Percentiles rank a stretch among this genome's conserved stretches.
These are phyloP conservation scores for Drosophila gaucha DNA, from an alignment of 2,888 invertebrate species.

Conservation along the genomic window DNA sequence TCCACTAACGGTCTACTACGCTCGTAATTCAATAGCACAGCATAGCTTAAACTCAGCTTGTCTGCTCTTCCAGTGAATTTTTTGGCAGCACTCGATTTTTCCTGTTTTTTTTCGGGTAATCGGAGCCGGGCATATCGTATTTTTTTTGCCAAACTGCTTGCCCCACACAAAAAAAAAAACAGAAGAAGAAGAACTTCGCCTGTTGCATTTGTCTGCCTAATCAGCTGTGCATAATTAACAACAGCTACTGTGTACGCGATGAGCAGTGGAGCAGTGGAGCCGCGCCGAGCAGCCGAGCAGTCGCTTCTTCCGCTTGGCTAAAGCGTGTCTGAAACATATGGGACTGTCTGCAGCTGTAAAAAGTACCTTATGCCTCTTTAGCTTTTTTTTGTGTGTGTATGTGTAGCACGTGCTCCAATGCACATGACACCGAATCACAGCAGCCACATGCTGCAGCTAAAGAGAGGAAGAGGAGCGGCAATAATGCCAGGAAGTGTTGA, in stretches of 20 bases:
- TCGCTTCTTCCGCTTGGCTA: constrained; percentile 80
- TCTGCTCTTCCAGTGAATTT: constrained; percentile 74
- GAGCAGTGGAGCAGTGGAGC: constrained; percentile 15
- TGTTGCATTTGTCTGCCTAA: constrained; percentile 77
- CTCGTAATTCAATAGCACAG: constrained; percentile 67
- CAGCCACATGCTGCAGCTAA: constrained; percentile 26
- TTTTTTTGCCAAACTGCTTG: constrained; percentile 47
- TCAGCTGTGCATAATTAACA: constrained; percentile 74
- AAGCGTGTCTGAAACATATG: constrained; percentile 79
- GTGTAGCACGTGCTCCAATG: constrained; percentile 78
- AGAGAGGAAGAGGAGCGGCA: not conserved
- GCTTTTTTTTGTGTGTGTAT: constrained; percentile 20
- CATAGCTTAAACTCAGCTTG: constrained; percentile 60
- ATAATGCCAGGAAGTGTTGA: constrained; percentile 51
- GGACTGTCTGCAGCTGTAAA: constrained; percentile 64
- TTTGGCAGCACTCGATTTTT: constrained; percentile 30
- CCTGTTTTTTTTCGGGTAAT: constrained; percentile 51
- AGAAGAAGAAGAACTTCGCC: constrained; percentile 39
- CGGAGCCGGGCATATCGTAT: constrained; percentile 61
- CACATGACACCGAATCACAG: constrained; percentile 75
- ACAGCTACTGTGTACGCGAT: constrained; percentile 76
- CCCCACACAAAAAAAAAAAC: not conserved
- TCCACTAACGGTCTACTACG: constrained; percentile 63
- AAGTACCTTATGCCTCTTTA: constrained; percentile 48
- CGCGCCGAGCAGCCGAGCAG: constrained; percentile 8